Conservation (phyloP, 2,888 invertebrate species). For the Clepsis dumicolana region DNA sequence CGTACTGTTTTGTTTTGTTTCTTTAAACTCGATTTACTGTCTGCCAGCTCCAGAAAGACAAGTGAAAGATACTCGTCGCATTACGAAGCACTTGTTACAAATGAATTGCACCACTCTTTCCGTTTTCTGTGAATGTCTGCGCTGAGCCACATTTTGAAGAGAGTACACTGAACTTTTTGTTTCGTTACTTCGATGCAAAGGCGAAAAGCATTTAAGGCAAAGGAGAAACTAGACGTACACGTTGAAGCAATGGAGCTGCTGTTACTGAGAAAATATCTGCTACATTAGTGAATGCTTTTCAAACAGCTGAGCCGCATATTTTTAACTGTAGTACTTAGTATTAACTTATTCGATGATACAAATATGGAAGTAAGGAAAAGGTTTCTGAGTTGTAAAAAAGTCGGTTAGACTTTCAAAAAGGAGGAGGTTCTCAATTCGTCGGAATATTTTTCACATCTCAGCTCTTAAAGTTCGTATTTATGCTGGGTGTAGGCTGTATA, state of each 20-base stretch:
- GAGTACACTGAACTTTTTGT: slow-evolving; percentile 2
- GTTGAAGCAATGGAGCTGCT: not conserved
- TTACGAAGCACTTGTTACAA: slow-evolving; percentile 73
- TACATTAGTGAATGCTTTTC: not conserved
- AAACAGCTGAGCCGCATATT: not conserved
- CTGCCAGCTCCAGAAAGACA: slow-evolving; percentile 63
- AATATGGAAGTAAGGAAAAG: no score
- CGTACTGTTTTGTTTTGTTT: slow-evolving; percentile 68
- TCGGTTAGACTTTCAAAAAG: no score
- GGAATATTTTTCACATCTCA: no score
- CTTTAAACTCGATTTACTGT: slow-evolving; percentile 70
- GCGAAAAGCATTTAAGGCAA: not conserved
- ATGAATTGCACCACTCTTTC: slow-evolving; percentile 72
- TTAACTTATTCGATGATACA: not conserved
- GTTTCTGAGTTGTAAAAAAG: no score
- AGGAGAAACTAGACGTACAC: not conserved
- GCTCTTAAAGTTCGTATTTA: no score
- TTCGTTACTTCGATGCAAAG: not conserved
- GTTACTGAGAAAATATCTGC: not conserved
- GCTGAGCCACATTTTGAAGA: slow-evolving; percentile 28
- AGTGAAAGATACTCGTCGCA: slow-evolving; percentile 73
- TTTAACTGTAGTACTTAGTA: no score
- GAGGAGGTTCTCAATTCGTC: no score
- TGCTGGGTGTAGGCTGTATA: no score
- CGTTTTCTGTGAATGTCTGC: slow-evolving; percentile 30